Conservation (phyloP, 1,140 invertebrate genomes). For the Rhizoglyphus robini region DNA sequence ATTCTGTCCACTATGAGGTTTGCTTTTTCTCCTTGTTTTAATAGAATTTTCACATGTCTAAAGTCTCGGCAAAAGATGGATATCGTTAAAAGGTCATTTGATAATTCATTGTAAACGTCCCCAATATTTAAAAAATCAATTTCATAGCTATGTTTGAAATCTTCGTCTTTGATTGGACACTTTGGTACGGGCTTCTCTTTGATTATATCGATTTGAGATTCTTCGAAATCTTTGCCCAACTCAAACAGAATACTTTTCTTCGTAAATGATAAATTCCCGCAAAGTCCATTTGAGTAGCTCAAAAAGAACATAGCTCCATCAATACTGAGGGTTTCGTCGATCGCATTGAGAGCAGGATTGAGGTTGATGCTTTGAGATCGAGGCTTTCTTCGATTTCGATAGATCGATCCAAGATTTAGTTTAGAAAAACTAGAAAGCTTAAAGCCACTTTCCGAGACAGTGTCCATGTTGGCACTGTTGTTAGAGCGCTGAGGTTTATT, state of each 20-base stretch:
- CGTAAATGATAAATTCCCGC: not conserved
- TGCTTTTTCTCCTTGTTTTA: not conserved
- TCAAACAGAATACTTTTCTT: not conserved
- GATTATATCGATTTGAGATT: not conserved
- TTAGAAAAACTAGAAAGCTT: not conserved
- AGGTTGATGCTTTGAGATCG: not conserved
- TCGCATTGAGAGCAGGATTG: conserved; percentile 1
- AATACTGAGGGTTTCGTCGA: not conserved
- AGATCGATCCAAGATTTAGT: not conserved
- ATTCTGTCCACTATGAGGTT: not conserved
- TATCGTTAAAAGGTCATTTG: not conserved
- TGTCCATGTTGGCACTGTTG: not conserved
- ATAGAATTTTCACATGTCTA: conserved; percentile 5
- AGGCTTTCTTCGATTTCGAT: conserved; percentile 6
- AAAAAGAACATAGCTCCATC: conserved; percentile 2
- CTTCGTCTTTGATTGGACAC: not conserved
- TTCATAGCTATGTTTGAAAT: not conserved
- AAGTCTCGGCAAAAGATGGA: conserved; percentile 16
- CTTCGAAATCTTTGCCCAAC: not conserved
- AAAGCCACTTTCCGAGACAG: not conserved
- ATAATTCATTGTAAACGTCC: not conserved
- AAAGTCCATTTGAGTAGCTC: not conserved
- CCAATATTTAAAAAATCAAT: conserved; percentile 18
- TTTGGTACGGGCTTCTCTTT: not conserved
- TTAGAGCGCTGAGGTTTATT: conserved; percentile 9